Evolutionary conservation across 2,797 vertebrate genomes (phyloP).

Genomic region (Mallotus villosus): DNA sequence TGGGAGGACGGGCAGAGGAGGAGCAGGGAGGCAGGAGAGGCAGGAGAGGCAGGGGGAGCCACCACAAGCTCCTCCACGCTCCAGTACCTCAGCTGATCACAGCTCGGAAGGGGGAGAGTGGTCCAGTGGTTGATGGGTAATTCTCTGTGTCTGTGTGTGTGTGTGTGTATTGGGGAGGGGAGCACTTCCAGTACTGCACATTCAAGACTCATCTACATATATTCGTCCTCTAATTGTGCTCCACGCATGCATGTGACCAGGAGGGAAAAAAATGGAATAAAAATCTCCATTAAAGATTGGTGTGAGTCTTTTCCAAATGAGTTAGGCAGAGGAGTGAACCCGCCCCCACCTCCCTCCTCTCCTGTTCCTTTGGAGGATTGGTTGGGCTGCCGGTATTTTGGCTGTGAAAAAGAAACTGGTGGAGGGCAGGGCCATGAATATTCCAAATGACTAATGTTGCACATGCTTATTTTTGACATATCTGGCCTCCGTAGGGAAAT

Average conservation of each 20-base stretch:
- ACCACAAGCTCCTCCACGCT: background rate
- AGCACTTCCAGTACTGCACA: background rate
- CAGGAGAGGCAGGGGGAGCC: background rate
- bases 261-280: constrained; percentile 16
- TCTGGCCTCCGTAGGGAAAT: constrained; percentile 78
- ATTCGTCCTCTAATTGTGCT: background rate
- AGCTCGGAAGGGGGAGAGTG: background rate
- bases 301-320: constrained; percentile 41
- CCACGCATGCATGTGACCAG: constrained; percentile 12
- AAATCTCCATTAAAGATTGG: constrained; percentile 40
- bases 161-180: background rate
- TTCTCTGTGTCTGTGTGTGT: background rate
- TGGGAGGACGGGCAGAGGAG: background rate
- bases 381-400: constrained; percentile 63
- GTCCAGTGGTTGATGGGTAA: background rate
- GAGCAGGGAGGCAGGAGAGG: no score
- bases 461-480: constrained; percentile 79
- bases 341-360: constrained; percentile 20
- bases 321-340: constrained; percentile 59
- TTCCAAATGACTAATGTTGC: constrained; percentile 79
- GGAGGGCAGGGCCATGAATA: constrained; percentile 74
- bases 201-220: constrained; percentile 7
- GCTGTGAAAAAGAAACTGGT: constrained; percentile 61
- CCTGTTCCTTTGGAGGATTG: constrained; percentile 60
- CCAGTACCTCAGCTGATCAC: background rate